Conservation (phyloP, 37 sponge, comb jelly and placozoan genomes). For the Lycopodina hypogea region DNA sequence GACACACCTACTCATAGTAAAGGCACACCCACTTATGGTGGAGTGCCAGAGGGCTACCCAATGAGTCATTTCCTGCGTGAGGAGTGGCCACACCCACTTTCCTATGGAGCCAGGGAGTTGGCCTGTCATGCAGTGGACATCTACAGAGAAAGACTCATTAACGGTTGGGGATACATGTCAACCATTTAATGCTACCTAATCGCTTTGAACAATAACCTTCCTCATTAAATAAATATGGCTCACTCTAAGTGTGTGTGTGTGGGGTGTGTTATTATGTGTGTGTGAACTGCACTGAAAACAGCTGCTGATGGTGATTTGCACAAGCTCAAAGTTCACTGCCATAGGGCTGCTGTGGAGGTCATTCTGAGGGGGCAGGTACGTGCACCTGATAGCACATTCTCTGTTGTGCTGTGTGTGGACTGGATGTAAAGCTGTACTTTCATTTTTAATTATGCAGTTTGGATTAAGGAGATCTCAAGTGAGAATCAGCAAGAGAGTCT, state of each 20-base stretch:
- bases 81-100: conserved; percentile 29
- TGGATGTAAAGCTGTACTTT: background rate
- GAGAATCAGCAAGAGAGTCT: conserved; percentile 39
- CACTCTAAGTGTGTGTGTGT: no score
- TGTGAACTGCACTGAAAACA: background rate
- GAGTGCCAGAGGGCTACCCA: conserved; percentile 44
- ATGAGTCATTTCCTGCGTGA: conserved; percentile 40
- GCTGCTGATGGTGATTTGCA: conserved; percentile 9
- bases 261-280: no score
- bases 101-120: conserved; percentile 71
- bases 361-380: conserved; percentile 55
- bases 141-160: conserved; percentile 19
- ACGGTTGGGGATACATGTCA: background rate
- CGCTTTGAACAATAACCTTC: background rate
- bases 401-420: no score
- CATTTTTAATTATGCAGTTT: conserved; percentile 29
- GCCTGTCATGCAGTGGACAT: conserved; percentile 68
- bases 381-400: no score
- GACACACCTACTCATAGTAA: background rate
- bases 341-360: conserved; percentile 65
- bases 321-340: conserved; percentile 64
- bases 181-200: background rate
- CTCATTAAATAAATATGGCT: background rate
- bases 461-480: conserved; percentile 50
- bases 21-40: background rate